Base-by-base conservation (phyloP, 1,140 invertebrate species). In the Dreissena polymorpha region DNA sequence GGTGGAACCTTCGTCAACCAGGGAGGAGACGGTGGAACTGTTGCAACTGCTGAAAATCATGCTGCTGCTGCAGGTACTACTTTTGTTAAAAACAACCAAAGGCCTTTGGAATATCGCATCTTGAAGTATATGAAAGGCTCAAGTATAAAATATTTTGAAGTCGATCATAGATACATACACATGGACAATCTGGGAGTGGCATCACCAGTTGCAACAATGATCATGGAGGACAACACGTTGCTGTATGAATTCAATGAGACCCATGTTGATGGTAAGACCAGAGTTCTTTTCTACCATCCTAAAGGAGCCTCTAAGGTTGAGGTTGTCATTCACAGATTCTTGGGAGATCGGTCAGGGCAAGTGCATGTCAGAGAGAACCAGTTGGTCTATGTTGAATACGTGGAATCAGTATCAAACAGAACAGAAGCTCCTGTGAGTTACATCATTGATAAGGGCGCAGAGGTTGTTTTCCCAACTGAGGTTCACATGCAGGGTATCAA, bases 381-480 rank as follows among this genome's bases (percentile, higher is more conserved):
- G 73, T 75, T 63, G 51, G 72, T 85, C 3, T 85, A 81, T 25
- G 69, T 88, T 18, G 89, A 90, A 84, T 88, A 87, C 83, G 86
- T 90, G 21, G 89, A 90, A 75, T 90, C 89, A 10, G 68, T 85
- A n/a, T 83, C 78, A 8, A 90, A 90, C 83, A 73, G 87, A 0
- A 90, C 89, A 27, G 89, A 90, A 78, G 89, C 89, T 21, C 88
- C 88, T 1, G 88, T 89, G 16, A 89, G 89, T 73, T 90, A 87
- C 73, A 88, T 89, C 65, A 89, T 90, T 73, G 89, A 90, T 69
- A 60, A 87, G 68, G 88, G 85, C n/a, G 76, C 84, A 55, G 89
- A 89, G 64, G 76, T 90, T 0, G 65, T 90, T 23, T 86, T 90
- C 73, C 89, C 89, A n/a, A 89, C 88, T 25, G 89, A 89, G 63